phyloP scores from a whole-genome alignment of 2,888 invertebrate species.

The Rotaria socialis region DNA sequence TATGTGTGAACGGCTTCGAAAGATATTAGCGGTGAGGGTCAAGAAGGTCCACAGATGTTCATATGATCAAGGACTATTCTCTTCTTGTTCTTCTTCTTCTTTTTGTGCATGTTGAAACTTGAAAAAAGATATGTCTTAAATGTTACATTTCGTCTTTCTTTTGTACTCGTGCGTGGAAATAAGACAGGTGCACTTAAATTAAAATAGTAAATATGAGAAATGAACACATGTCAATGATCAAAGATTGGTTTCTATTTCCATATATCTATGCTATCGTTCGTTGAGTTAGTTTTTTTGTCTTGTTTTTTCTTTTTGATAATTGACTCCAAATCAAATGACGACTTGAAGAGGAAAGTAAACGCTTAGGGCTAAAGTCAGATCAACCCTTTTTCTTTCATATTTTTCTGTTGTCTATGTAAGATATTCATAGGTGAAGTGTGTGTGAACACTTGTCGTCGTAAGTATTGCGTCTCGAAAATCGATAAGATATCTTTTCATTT shows the following conservation, averaged over 20 bases:
- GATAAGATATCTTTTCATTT: not conserved
- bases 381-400: not conserved
- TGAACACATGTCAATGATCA: conserved; percentile 5
- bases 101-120: too few relatives aligned
- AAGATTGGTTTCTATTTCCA: not conserved
- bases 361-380: conserved; percentile 9
- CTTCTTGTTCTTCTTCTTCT: too few relatives aligned
- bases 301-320: not conserved
- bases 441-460: conserved; percentile 10
- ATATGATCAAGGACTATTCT: too few relatives aligned
- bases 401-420: not conserved
- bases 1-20: too few relatives aligned
- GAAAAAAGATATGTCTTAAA: not conserved
- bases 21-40: too few relatives aligned
- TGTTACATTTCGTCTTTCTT: not conserved
- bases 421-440: conserved; percentile 6
- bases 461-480: conserved; percentile 1
- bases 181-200: not conserved
- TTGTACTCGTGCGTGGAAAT: not conserved
- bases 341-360: not conserved
- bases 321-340: conserved; percentile 2
- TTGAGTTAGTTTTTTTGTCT: not conserved
- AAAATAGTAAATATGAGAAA: not conserved
- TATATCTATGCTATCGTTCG: not conserved
- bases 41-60: too few relatives aligned